These are phyloP conservation scores for Brachionus rotundiformis DNA, from an alignment of 1,140 invertebrate species.

Conservation along the genomic window DNA sequence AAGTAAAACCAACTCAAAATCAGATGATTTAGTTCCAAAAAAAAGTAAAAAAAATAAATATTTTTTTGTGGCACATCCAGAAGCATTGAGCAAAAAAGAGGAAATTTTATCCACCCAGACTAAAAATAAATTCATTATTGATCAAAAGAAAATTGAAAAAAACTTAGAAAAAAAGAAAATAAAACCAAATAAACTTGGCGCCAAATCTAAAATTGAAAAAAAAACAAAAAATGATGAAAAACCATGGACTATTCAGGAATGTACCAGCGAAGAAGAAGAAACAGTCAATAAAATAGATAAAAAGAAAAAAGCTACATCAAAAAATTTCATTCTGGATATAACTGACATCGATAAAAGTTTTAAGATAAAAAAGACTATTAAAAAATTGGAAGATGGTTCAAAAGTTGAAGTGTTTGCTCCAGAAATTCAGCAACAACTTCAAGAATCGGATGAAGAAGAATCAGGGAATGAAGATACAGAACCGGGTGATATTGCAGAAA, in stretches of 20 bases:
- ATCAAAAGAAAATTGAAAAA: conserved; percentile 32
- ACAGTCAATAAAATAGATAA: neutral
- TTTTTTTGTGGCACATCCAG: conserved; percentile 50
- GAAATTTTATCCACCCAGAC: neutral
- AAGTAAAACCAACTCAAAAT: neutral
- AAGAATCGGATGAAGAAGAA: conserved; percentile 17
- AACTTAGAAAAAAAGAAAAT: conserved; percentile 14
- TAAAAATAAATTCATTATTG: conserved; percentile 42
- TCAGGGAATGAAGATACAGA: neutral
- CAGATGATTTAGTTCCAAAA: conserved; percentile 15
- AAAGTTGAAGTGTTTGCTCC: neutral
- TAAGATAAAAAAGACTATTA: neutral
- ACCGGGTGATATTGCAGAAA: neutral
- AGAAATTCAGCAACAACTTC: conserved; percentile 14
- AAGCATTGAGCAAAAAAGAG: conserved; percentile 43
- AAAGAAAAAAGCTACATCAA: conserved; percentile 42
- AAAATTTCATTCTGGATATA: neutral
- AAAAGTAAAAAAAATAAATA: conserved; percentile 52
- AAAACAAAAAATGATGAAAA: neutral
- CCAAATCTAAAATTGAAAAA: neutral
- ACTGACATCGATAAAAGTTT: conserved; percentile 27
- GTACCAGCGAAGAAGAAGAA: conserved; percentile 23
- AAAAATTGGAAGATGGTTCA: conserved; percentile 41
- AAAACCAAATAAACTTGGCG: neutral
- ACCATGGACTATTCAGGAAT: conserved; percentile 19